Evolutionary conservation across 2,113 vertebrate genomes (phyloP), one percentile per base, ranked within the genome.

Genomic region (Mionectes macconnelli): DNA sequence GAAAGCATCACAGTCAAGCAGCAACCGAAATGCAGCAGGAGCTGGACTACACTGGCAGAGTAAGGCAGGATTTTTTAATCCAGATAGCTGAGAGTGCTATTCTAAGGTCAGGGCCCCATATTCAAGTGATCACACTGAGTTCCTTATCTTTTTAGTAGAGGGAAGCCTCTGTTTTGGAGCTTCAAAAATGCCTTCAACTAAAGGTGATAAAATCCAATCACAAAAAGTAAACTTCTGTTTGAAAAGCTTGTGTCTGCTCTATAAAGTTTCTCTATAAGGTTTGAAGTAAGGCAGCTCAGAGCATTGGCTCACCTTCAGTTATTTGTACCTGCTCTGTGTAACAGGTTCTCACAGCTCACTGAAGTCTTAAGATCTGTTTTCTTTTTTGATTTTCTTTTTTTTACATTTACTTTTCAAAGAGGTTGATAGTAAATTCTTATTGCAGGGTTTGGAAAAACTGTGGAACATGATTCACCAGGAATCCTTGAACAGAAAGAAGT

Each of bases 371-470:
- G 37, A 40, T 49, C 8, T 6, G n/a, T n/a, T n/a, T n/a, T n/a
- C n/a, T n/a, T n/a, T n/a, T n/a, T n/a, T n/a, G n/a, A n/a, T n/a
- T n/a, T n/a, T n/a, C n/a, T n/a, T n/a, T 30, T 44, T 33, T 23
- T 56, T 57, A 30, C 5, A 8, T 50, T 59, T 45, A 35, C 5
- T 81, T 76, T 69, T 53, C 73, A 53, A 0, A 72, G 45, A 47
- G 60, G 31, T 45, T 93, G 63, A 84, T n/a, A 45, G 7, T 25
- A 15, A 39, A 76, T 92, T 73, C 68, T 72, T 77, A 66, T 85
- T 96, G 23, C 84, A 99, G 99, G 93, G 67, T 59, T 96, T 99
- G 77, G 50, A 93, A 63, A 80, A 97, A 17, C 84, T 98, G 22
- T 98, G 98, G 99, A 84, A 96, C 25, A 83, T 77, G 64, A 94